Evolutionary conservation across 1,140 invertebrate species (phyloP).

Genomic region (Thrips palmi): DNA sequence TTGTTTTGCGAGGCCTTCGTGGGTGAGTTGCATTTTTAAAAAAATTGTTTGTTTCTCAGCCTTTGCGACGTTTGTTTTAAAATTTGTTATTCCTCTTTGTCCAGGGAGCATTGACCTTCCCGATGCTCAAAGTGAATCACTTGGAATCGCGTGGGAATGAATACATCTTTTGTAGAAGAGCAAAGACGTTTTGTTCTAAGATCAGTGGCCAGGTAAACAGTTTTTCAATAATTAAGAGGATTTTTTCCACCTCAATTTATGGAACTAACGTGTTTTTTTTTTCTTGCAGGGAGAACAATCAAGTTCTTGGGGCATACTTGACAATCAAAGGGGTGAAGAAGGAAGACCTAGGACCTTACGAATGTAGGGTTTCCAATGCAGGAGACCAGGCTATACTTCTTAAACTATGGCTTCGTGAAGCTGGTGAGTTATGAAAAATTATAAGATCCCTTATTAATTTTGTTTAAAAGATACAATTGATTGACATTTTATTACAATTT

Average conservation of each 20-base stretch:
- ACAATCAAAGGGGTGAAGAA: slow-evolving; percentile 33
- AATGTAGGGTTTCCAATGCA: slow-evolving; percentile 34
- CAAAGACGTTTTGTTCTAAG: slow-evolving; percentile 1
- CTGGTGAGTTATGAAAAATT: slow-evolving; percentile 19
- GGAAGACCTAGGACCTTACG: slow-evolving; percentile 47
- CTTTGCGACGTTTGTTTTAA: slow-evolving; percentile 1
- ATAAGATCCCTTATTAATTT: slow-evolving; percentile 8
- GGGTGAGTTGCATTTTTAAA: slow-evolving; percentile 27
- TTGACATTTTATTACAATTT: slow-evolving; percentile 8
- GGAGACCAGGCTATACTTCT: slow-evolving; percentile 27
- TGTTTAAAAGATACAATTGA: not conserved
- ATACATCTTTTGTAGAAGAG: slow-evolving; percentile 26
- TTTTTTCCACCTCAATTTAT: not conserved
- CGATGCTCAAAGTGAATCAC: slow-evolving; percentile 44
- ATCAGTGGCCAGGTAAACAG: not conserved
- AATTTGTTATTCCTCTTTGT: slow-evolving; percentile 10
- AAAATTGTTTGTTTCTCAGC: not conserved
- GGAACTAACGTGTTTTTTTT: slow-evolving; percentile 9
- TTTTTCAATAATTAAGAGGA: not conserved
- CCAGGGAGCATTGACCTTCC: slow-evolving; percentile 39
- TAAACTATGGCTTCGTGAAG: slow-evolving; percentile 23
- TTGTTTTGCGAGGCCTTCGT: slow-evolving; percentile 59
- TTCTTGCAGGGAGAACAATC: slow-evolving; percentile 39
- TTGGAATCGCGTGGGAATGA: slow-evolving; percentile 37
- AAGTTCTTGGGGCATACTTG: slow-evolving; percentile 49